Evolutionary conservation across 2,113 vertebrate species (phyloP).

Genomic region (Clupea harengus): DNA sequence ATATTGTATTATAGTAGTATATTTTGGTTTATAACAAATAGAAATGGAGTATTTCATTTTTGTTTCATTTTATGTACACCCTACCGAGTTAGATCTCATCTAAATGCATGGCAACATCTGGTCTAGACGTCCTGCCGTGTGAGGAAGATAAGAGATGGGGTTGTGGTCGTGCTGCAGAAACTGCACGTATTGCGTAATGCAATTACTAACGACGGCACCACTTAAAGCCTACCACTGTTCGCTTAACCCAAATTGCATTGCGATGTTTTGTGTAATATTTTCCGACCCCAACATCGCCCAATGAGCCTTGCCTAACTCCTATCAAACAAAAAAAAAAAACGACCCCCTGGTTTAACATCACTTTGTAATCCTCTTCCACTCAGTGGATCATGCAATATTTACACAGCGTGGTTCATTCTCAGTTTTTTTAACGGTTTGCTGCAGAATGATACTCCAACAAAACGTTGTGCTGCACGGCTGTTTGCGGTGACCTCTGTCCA

Average conservation of each 20-base stretch:
- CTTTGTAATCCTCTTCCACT: background rate
- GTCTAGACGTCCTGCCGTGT: conserved; percentile 10
- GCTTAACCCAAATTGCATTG: background rate
- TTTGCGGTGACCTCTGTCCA: background rate
- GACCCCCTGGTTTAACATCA: background rate
- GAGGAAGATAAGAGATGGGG: background rate
- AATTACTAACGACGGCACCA: background rate
- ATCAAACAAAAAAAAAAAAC: background rate
- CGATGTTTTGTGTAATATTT: background rate
- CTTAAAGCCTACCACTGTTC: background rate
- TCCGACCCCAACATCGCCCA: background rate
- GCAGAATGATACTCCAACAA: background rate
- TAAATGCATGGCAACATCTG: conserved; percentile 12
- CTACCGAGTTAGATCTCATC: background rate
- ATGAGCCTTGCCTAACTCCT: background rate
- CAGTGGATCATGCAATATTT: background rate
- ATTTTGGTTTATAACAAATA: background rate
- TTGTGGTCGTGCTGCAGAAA: background rate
- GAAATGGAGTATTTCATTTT: background rate
- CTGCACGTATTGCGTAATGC: background rate
- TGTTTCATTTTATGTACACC: too few species aligned
- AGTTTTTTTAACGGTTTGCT: background rate
- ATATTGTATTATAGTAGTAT: too few species aligned
- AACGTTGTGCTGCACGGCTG: background rate
- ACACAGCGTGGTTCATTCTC: background rate